Base-by-base conservation (phyloP, 2,888 invertebrate species). In the Galerucella pusilla region DNA sequence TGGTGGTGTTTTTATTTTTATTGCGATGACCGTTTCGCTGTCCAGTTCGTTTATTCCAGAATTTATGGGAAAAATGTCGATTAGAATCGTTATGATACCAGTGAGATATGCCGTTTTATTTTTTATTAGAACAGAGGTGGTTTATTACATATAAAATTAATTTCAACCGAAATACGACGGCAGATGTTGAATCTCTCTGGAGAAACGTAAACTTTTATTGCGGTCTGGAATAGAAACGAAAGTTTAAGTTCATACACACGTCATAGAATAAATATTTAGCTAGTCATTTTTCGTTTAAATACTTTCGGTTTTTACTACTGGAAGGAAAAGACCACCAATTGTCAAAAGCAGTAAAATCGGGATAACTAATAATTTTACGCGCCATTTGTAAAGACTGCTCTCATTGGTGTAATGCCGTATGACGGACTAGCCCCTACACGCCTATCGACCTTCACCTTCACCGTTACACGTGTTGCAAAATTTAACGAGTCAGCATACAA, bases 1-100 rank as follows among this genome's bases (percentile, higher is more conserved):
- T 74, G 78, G 79, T 77, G 75, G 77, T 75, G 72, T 77, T 81
- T 81, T 80, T 80, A 80, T 80, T 80, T 81, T 77, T 76, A 76
- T 76, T 66, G 71, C 65, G 64, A 63, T 75, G 75, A 77, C 77
- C 75, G 75, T 63, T 42, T 66, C 68, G 65, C 61, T 69, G 75
- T 76, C 74, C 76, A 71, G 45, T 71, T 68, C 67, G 77, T 65
- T 74, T 76, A 74, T 78, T 78, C 75, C 68, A 66, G 73, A 76
- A 76, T 76, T 78, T 76, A 76, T 78, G 73, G 74, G 73, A 71
- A 71, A 76, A 78, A 78, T 74, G 64, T 73, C 73, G 74, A 75
- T 78, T 76, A 72, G 69, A 76, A 71, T 71, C 61, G 71, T 68
- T 74, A 71, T 71, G 64, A 74, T 49, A 54, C 25, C 69, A 20